Percentiles rank a stretch among this genome's conserved stretches.
Conservation (phyloP, 2,888 invertebrate species). For the Drosophila phalerata region DNA sequence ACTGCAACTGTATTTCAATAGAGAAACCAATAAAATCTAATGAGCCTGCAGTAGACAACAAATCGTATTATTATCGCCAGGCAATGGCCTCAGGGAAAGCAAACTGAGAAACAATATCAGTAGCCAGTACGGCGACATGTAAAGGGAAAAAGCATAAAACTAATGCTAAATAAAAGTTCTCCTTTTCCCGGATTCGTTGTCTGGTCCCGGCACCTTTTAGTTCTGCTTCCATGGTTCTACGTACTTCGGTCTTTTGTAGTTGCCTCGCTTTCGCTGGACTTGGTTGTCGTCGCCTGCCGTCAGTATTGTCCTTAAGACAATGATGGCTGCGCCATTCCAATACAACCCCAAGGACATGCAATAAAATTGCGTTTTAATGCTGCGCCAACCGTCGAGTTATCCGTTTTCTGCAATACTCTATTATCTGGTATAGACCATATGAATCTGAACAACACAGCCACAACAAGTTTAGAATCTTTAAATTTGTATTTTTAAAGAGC, state of each 20-base stretch:
- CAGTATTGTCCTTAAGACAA: constrained; percentile 68
- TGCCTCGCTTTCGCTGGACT: constrained; percentile 14
- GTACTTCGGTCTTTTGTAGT: constrained; percentile 11
- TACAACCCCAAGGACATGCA: constrained; percentile 62
- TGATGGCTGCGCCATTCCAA: constrained; percentile 57
- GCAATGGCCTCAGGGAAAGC: constrained; percentile 52
- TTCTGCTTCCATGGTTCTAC: constrained; percentile 34
- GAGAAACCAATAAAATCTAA: constrained; percentile 63
- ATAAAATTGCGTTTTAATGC: constrained; percentile 79
- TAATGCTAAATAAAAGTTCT: constrained; percentile 64
- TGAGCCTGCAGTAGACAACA: constrained; percentile 74
- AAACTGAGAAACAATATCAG: constrained; percentile 60
- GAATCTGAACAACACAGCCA: neutral
- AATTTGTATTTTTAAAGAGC: neutral
- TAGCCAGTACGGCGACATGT: constrained; percentile 55
- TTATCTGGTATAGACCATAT: neutral
- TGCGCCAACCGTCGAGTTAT: constrained; percentile 54
- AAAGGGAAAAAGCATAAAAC: constrained; percentile 60
- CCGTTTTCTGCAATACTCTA: constrained; percentile 33
- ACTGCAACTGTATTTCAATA: constrained; percentile 31
- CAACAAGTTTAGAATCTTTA: neutral
- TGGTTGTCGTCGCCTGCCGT: constrained; percentile 53
- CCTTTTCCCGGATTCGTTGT: constrained; percentile 10
- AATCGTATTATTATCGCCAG: constrained; percentile 68
- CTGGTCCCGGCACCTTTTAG: constrained; percentile 32